phyloP scores from a whole-genome alignment of 2,113 vertebrate genomes.

The Cisticola juncidis region DNA sequence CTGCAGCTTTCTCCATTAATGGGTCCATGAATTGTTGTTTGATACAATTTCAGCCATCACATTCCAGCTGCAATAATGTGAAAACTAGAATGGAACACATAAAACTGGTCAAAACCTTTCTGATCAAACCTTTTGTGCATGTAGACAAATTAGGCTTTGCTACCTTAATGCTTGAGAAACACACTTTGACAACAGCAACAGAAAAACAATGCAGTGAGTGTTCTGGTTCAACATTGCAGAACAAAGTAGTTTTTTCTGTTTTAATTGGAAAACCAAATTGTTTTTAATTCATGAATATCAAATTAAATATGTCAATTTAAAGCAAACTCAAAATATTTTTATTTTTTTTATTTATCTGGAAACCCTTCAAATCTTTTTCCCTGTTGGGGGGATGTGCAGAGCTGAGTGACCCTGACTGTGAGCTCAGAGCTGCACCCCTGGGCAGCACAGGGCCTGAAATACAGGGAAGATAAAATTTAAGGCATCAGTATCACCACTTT shows the following conservation, averaged over 20 bases:
- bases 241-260: not conserved
- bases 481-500: no score
- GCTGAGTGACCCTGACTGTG: no score
- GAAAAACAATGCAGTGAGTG: not conserved
- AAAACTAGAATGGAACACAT: not conserved
- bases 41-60: not conserved
- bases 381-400: rapidly evolving
- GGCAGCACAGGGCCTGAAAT: no score
- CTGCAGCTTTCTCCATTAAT: not conserved
- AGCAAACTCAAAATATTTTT: not conserved
- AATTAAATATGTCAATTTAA: not conserved
- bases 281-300: not conserved
- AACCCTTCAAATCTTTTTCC: not conserved
- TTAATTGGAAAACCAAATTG: not conserved
- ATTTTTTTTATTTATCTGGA: not conserved
- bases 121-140: not conserved
- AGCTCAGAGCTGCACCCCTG: no score
- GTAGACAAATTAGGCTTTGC: not conserved
- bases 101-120: not conserved
- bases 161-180: not conserved
- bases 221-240: not conserved
- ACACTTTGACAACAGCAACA: not conserved
- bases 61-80: not conserved
- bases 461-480: no score
- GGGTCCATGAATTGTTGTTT: not conserved